These are phyloP conservation scores for Nyctalus aviator DNA, from an alignment of 2,797 vertebrate species.

Conservation along the genomic window DNA sequence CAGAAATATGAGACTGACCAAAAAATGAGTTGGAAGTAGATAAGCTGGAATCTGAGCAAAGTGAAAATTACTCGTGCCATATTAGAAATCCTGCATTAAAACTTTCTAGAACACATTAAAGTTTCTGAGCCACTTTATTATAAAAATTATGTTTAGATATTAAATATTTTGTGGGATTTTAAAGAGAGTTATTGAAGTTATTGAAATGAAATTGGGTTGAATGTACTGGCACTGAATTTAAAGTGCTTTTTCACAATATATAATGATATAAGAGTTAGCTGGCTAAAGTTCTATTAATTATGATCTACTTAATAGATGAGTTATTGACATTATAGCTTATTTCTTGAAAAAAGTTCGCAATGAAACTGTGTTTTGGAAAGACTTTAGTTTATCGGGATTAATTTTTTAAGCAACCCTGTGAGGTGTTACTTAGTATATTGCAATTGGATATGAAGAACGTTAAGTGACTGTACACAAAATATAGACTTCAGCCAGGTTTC, in stretches of 20 bases:
- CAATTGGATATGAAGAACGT: not conserved
- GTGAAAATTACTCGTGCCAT: constrained; percentile 14
- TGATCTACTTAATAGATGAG: constrained; percentile 68
- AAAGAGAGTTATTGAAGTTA: not conserved
- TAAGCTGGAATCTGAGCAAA: not conserved
- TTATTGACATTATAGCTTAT: constrained; percentile 69
- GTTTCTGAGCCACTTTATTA: constrained; percentile 1
- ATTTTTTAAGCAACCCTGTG: not conserved
- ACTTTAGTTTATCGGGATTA: not conserved
- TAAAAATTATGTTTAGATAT: not conserved
- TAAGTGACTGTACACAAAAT: not conserved
- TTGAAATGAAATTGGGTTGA: not conserved
- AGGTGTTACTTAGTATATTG: not conserved
- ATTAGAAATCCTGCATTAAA: constrained; percentile 35
- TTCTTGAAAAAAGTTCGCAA: constrained; percentile 1
- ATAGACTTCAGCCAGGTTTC: not conserved
- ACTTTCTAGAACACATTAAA: constrained; percentile 28
- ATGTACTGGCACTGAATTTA: constrained; percentile 7
- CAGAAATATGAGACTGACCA: not conserved
- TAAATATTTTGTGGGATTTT: constrained; percentile 17
- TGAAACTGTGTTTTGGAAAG: not conserved
- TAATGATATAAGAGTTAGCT: constrained; percentile 31
- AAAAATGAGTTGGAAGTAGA: not conserved
- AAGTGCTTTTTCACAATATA: constrained; percentile 42
- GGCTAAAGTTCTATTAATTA: not conserved